A percentile compares a stretch with the other conserved stretches of the same genome.
phyloP scores from a whole-genome alignment of 2,113 vertebrate species.

The Plecotus auritus region DNA sequence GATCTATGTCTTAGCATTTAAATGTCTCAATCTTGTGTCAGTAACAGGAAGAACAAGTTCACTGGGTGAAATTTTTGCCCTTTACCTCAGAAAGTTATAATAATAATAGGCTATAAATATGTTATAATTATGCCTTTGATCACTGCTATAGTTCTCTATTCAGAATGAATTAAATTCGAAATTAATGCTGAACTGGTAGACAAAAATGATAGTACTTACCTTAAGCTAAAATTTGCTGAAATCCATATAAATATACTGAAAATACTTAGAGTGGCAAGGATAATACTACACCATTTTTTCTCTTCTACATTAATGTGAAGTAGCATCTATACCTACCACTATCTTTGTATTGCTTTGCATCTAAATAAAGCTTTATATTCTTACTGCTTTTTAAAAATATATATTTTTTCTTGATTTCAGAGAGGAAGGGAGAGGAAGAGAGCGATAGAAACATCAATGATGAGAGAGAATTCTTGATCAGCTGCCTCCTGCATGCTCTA shows the following conservation, averaged over 20 bases:
- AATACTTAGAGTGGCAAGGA: conserved; percentile 13
- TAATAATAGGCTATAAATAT: conserved; percentile 70
- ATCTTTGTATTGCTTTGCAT: neutral
- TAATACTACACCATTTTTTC: neutral
- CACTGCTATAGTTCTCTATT: conserved; percentile 56
- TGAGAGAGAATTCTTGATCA: no score
- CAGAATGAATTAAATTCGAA: conserved; percentile 62
- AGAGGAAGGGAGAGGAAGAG: no score
- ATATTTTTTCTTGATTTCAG: no score
- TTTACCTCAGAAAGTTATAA: conserved; percentile 67
- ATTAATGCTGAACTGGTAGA: conserved; percentile 20
- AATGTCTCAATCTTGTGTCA: conserved; percentile 77
- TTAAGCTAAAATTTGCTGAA: conserved; percentile 25
- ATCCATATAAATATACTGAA: conserved; percentile 17
- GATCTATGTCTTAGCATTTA: conserved; percentile 78
- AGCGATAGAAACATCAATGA: no score
- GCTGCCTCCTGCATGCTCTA: no score
- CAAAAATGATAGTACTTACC: conserved; percentile 33
- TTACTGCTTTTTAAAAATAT: neutral
- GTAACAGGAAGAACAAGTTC: conserved; percentile 75
- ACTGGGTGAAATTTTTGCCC: conserved; percentile 70
- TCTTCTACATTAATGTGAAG: neutral
- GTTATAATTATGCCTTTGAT: conserved; percentile 75
- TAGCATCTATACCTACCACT: neutral
- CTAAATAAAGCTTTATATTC: neutral